Evolutionary conservation across 92 coral and sea anemone species (phyloP).

Genomic region (Palythoa grandiflora): DNA sequence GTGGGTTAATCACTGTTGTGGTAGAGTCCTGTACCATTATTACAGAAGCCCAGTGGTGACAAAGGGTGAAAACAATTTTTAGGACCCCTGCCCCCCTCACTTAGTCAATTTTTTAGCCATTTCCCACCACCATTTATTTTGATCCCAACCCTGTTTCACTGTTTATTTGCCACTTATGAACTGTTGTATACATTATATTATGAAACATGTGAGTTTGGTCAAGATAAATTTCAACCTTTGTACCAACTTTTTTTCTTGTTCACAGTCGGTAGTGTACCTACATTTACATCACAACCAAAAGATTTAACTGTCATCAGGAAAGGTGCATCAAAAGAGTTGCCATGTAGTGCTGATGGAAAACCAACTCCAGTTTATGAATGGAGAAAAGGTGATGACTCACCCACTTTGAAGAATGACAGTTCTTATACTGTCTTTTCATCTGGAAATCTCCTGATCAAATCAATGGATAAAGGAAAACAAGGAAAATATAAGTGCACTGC

Average conservation of each 20-base stretch:
- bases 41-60: too few relatives aligned
- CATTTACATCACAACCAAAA: constrained; percentile 49
- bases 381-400: constrained; percentile 44
- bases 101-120: too few relatives aligned
- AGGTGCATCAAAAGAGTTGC: constrained; percentile 37
- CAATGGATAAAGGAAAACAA: constrained; percentile 43
- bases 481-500: constrained; percentile 81
- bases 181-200: too few relatives aligned
- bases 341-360: constrained; percentile 82
- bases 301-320: constrained; percentile 29
- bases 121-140: too few relatives aligned
- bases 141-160: too few relatives aligned
- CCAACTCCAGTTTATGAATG: constrained; percentile 78
- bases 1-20: too few relatives aligned
- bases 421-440: constrained; percentile 49
- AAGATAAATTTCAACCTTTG: background rate
- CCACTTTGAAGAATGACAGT: constrained; percentile 49
- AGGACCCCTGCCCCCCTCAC: too few relatives aligned
- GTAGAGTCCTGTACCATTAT: too few relatives aligned
- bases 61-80: too few relatives aligned
- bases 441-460: constrained; percentile 76
- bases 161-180: too few relatives aligned
- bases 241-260: background rate
- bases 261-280: constrained; percentile 71
- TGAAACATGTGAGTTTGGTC: background rate